Base-by-base conservation (phyloP, 2,888 invertebrate species). In the Netelia virgata region DNA sequence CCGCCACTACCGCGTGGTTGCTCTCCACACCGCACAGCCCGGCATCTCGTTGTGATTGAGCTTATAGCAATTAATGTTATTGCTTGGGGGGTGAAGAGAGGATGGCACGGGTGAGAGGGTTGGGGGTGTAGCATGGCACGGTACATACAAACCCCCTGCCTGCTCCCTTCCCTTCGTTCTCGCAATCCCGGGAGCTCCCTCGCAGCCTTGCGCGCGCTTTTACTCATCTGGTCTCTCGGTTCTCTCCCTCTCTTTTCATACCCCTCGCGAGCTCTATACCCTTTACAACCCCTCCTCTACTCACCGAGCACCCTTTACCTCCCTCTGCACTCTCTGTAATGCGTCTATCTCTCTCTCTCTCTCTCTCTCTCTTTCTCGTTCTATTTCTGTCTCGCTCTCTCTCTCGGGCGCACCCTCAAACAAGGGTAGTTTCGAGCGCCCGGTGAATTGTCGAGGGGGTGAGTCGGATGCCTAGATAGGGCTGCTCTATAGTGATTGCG, bases 61-160 rank as follows among this genome's bases (percentile, higher is more conserved):
- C 91, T 90, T 91, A 90, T 89, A 90, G 90, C 91, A 92, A 92
- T 92, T 92, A 92, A 92, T 90, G 90, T 91, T 91, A 91, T 91
- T 92, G 91, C 91, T 90, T 86, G 88, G 88, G 89, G 89, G 47
- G 47, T 47, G 14, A 14, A 47, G 86, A 87, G 88, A 86, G 85
- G 80, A 84, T 85, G 47, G 53, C 2, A 5, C 6, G 36, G 36
- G 5, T 8, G 36, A 36, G 36, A 36, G 36, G 36, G 8, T 90
- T 86, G 88, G 88, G 89, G 47, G 47, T 47, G 14, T 10, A 47
- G 86, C 86, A 36, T 61, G 18, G 53, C 36, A 64, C 64, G 73
- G 36, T 66, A 66, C 50, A 57, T 41, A 74, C 41, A 23, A 16
- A 28, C 53, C 75, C 63, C 66, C 3, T 28, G 3, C 64, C 14